A percentile compares a stretch with the other conserved stretches of the same genome.
These are phyloP conservation scores for Pseudomyrmex concolor DNA, from an alignment of 1,140 invertebrate species.

Conservation along the genomic window DNA sequence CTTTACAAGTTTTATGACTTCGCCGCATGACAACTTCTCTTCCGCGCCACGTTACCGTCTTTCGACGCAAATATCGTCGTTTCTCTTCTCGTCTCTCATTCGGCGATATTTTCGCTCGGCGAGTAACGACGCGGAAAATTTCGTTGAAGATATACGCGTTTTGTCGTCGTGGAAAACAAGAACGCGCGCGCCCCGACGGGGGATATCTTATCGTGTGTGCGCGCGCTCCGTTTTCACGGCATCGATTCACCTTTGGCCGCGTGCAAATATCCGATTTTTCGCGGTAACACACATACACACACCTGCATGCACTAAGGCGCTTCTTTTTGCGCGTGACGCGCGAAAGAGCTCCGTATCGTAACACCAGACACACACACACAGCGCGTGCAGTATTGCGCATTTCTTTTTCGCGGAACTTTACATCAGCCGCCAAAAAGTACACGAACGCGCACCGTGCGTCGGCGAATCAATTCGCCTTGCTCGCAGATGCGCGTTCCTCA, in stretches of 20 bases:
- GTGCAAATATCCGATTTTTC: conserved; percentile 62
- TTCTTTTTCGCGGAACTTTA: neutral
- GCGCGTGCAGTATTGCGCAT: conserved; percentile 45
- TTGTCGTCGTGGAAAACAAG: neutral
- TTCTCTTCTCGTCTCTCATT: conserved; percentile 1
- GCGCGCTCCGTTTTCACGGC: neutral
- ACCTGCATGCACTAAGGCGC: neutral
- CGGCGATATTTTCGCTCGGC: conserved; percentile 15
- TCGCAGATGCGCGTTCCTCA: conserved; percentile 54
- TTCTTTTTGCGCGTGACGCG: neutral
- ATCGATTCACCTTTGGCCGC: conserved; percentile 38
- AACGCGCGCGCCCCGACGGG: neutral
- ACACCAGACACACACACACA: neutral
- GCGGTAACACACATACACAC: conserved; percentile 12
- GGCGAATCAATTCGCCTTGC: conserved; percentile 10
- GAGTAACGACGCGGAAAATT: conserved; percentile 39
- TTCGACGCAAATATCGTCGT: conserved; percentile 17
- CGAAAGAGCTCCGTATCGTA: conserved; percentile 20
- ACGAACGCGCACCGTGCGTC: too few species aligned
- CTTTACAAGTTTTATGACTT: conserved; percentile 78
- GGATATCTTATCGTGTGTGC: neutral
- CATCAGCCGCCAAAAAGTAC: neutral
- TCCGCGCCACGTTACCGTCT: conserved; percentile 45
- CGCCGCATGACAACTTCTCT: conserved; percentile 67
- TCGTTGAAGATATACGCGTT: neutral